A percentile compares a stretch with the other conserved stretches of the same genome.
Conservation (phyloP, 2,888 invertebrate species). For the Zygaena filipendulae region DNA sequence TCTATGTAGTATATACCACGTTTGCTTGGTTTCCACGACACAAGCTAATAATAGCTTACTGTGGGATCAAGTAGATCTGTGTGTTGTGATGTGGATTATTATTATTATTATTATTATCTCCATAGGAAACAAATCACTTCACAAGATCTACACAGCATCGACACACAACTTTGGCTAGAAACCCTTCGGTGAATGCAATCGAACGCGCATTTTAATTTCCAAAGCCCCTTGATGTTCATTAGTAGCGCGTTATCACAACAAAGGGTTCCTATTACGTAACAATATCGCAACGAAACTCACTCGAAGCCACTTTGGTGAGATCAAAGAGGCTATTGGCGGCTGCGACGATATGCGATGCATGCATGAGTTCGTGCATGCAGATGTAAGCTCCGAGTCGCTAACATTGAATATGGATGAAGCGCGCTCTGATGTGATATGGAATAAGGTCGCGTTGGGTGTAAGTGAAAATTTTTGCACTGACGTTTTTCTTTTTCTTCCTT, state of each 20-base stretch:
- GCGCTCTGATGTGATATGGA: constrained; percentile 1
- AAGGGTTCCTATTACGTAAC: background rate
- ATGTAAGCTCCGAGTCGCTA: constrained; percentile 16
- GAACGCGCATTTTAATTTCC: too few species aligned
- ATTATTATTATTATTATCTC: too few species aligned
- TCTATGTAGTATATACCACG: too few species aligned
- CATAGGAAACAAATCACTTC: too few species aligned
- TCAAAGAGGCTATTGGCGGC: constrained; percentile 24
- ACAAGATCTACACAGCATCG: too few species aligned
- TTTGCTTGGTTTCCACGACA: too few species aligned
- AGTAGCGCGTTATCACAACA: constrained; percentile 2
- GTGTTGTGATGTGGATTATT: too few species aligned
- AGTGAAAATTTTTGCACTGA: background rate
- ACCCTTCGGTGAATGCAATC: too few species aligned
- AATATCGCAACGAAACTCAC: background rate
- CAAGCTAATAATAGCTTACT: too few species aligned
- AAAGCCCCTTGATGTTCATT: too few species aligned
- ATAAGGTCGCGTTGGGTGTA: background rate
- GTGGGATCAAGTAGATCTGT: too few species aligned
- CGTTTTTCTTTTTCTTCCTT: background rate
- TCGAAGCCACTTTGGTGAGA: constrained; percentile 10
- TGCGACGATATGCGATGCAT: constrained; percentile 7
- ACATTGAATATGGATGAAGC: constrained; percentile 11
- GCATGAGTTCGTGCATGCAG: constrained; percentile 18
- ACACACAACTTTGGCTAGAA: too few species aligned